phyloP scores from a whole-genome alignment of 2,113 vertebrate genomes.

The Hemichromis elongatus region DNA sequence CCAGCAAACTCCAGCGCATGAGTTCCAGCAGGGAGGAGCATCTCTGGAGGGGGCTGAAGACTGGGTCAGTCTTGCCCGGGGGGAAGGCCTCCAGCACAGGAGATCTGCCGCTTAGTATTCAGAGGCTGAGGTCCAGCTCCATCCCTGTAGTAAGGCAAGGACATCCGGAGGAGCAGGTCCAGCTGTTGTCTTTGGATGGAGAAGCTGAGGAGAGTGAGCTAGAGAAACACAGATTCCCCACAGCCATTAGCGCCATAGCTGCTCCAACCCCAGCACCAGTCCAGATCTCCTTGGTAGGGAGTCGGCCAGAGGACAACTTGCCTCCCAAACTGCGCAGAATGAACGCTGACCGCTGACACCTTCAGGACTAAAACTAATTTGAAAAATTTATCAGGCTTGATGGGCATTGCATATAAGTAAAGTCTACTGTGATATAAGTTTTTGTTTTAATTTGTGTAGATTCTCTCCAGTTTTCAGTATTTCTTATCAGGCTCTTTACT shows the following conservation, averaged over 20 bases:
- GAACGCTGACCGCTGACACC: slow-evolving; percentile 71
- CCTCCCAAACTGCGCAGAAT: slow-evolving; percentile 76
- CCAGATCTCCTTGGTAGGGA: slow-evolving; percentile 51
- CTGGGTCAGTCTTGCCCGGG: slow-evolving; percentile 46
- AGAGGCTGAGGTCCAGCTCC: slow-evolving; percentile 70
- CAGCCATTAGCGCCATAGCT: slow-evolving; percentile 18
- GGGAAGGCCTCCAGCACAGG: slow-evolving; percentile 76
- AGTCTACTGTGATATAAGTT: slow-evolving; percentile 39
- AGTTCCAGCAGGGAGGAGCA: slow-evolving; percentile 73
- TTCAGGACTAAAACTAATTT: slow-evolving; percentile 2
- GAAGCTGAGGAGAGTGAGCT: slow-evolving; percentile 48
- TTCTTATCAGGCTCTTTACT: slow-evolving; percentile 21
- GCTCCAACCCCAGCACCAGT: slow-evolving; percentile 10
- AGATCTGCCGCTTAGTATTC: slow-evolving; percentile 77
- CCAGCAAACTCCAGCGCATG: slow-evolving; percentile 80
- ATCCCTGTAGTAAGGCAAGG: slow-evolving; percentile 44
- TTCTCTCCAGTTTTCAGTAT: slow-evolving; percentile 26
- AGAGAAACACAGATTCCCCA: slow-evolving; percentile 57
- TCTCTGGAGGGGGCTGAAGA: slow-evolving; percentile 63
- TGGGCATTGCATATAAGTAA: slow-evolving; percentile 48
- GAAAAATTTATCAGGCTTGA: slow-evolving; percentile 25
- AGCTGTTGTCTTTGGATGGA: slow-evolving; percentile 69
- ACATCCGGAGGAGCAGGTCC: slow-evolving; percentile 67
- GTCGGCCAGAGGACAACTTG: slow-evolving; percentile 73
- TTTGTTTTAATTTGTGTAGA: background rate